A percentile compares a stretch with the other conserved stretches of the same genome.
phyloP scores from a whole-genome alignment of 2,797 vertebrate genomes.

The Jordanella pulchra region DNA sequence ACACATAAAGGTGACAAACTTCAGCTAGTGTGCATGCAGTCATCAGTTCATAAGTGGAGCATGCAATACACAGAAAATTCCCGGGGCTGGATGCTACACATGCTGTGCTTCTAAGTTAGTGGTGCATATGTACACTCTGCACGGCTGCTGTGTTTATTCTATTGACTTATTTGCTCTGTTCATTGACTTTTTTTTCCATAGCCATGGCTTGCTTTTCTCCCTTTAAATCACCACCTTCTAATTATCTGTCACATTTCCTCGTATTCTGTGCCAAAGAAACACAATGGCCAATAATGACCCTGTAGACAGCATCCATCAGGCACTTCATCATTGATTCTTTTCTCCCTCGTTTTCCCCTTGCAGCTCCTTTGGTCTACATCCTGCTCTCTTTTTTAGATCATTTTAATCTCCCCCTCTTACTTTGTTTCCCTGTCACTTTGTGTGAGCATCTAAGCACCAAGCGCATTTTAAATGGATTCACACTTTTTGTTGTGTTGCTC shows the following conservation, averaged over 20 bases:
- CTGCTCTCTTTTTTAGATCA: slow-evolving; percentile 33
- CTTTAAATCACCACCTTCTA: slow-evolving; percentile 84
- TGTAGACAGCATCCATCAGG: slow-evolving; percentile 82
- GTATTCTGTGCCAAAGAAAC: slow-evolving; percentile 81
- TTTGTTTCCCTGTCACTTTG: slow-evolving; percentile 52
- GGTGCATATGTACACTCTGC: slow-evolving; percentile 77
- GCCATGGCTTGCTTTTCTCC: slow-evolving; percentile 73
- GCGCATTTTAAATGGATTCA: slow-evolving; percentile 44
- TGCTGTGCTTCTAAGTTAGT: slow-evolving; percentile 66
- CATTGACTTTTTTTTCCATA: slow-evolving; percentile 77
- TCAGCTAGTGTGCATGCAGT: slow-evolving; percentile 48
- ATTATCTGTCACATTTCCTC: slow-evolving; percentile 86
- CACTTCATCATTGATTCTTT: slow-evolving; percentile 75
- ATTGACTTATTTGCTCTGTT: slow-evolving; percentile 85
- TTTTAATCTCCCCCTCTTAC: slow-evolving; percentile 32
- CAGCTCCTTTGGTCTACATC: slow-evolving; percentile 32
- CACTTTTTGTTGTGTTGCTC: slow-evolving; percentile 36
- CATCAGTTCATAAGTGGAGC: slow-evolving; percentile 50
- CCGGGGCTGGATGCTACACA: slow-evolving; percentile 55
- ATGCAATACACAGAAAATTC: slow-evolving; percentile 53
- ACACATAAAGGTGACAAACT: slow-evolving; percentile 48
- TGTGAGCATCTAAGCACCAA: slow-evolving; percentile 8
- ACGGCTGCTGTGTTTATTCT: slow-evolving; percentile 82
- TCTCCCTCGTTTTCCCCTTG: slow-evolving; percentile 43
- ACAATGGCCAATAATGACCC: slow-evolving; percentile 84